Percentiles rank a stretch among this genome's conserved stretches.
Conservation (phyloP, 2,797 vertebrate species). For the Melanotaenia pygmaea region DNA sequence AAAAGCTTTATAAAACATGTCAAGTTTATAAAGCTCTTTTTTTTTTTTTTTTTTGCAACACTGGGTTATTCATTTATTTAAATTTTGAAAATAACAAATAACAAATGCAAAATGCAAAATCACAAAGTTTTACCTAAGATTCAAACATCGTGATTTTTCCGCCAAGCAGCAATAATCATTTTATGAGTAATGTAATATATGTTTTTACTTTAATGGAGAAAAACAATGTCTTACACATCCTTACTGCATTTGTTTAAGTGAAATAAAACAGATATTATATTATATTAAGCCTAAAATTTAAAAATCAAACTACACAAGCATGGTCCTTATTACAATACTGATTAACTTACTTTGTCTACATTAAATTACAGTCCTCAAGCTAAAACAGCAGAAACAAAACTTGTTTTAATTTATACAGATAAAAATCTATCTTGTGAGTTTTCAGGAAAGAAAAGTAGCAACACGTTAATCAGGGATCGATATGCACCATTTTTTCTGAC, state of each 20-base stretch:
- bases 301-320: too few relatives aligned
- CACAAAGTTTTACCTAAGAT: too few relatives aligned
- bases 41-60: background rate
- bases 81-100: background rate
- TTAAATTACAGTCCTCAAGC: background rate
- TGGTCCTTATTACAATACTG: too few relatives aligned
- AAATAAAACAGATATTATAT: too few relatives aligned
- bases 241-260: too few relatives aligned
- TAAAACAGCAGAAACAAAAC: background rate
- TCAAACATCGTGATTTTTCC: too few relatives aligned
- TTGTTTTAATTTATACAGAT: background rate
- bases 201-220: background rate
- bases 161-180: background rate
- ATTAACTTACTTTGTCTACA: background rate
- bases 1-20: too few relatives aligned
- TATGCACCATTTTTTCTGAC: slow-evolving; percentile 1
- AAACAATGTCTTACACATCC: too few relatives aligned
- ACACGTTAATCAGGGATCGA: slow-evolving; percentile 6
- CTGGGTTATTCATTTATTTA: background rate
- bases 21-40: too few relatives aligned
- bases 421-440: background rate
- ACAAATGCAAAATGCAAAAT: background rate
- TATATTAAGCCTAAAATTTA: too few relatives aligned
- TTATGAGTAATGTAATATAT: background rate
- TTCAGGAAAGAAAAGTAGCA: background rate